A percentile compares a stretch with the other conserved stretches of the same genome.
Conservation (phyloP, 2,888 invertebrate species). For the Drosophila fulvimacula region DNA sequence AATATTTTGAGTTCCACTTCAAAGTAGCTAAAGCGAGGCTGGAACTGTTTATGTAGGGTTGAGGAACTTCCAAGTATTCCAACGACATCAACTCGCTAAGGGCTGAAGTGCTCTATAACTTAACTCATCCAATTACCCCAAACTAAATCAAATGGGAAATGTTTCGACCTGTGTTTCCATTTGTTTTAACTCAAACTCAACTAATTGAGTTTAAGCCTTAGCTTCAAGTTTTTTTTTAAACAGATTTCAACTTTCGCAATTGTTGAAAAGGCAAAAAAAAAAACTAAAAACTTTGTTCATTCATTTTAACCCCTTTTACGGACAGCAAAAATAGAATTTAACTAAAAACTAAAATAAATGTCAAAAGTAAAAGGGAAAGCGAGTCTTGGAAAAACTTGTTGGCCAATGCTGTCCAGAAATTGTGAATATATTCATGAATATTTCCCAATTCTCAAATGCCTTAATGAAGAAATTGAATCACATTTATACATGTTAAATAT, state of each 20-base stretch:
- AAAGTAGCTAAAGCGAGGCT: background rate
- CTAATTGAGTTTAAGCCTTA: constrained; percentile 28
- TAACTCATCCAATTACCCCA: background rate
- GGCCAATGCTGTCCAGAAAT: background rate
- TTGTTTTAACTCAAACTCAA: constrained; percentile 8
- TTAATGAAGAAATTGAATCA: constrained; percentile 3
- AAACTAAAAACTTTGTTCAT: constrained; percentile 16
- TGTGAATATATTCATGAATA: constrained; percentile 2
- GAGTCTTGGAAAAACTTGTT: background rate
- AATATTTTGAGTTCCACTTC: background rate
- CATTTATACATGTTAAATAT: background rate
- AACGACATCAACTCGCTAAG: background rate
- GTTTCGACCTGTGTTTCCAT: background rate
- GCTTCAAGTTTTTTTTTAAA: constrained; percentile 8
- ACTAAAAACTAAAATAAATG: constrained; percentile 12
- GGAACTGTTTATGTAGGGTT: background rate
- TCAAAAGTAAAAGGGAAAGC: background rate
- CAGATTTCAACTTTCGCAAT: constrained; percentile 10
- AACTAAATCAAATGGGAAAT: constrained; percentile 8
- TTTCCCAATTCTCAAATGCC: constrained; percentile 1
- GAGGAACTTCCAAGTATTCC: background rate
- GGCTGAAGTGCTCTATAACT: background rate
- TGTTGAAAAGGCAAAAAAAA: background rate
- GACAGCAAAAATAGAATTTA: constrained; percentile 12
- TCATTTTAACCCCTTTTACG: constrained; percentile 4